Evolutionary conservation across 2,797 vertebrate genomes (phyloP).

Genomic region (Cossypha heuglini): DNA sequence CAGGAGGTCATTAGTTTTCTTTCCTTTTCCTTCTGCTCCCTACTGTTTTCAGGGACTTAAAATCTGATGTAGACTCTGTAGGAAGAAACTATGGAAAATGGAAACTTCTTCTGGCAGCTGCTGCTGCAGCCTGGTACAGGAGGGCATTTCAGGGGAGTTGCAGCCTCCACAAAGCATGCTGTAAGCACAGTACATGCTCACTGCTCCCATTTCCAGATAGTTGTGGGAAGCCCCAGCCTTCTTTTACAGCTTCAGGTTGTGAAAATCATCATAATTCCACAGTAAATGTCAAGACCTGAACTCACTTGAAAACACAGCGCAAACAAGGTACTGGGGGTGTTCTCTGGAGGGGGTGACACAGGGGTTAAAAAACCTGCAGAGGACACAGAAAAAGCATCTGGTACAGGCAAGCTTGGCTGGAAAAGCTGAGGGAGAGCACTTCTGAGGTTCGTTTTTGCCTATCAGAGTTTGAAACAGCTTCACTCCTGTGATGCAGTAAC

Average conservation of each 20-base stretch:
- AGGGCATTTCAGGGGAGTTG: background rate
- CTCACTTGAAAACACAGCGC: background rate
- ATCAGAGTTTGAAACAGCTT: background rate
- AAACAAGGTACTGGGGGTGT: fast-evolving
- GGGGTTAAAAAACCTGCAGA: background rate
- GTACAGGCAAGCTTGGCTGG: background rate
- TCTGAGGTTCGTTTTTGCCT: background rate
- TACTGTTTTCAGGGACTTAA: background rate
- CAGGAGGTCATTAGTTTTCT: background rate
- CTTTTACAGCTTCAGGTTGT: background rate
- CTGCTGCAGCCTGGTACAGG: background rate
- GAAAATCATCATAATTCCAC: background rate
- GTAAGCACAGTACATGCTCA: background rate
- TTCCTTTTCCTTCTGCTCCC: background rate
- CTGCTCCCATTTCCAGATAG: background rate
- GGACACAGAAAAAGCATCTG: background rate
- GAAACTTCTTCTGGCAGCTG: background rate
- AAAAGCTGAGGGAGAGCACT: background rate
- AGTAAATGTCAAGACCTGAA: background rate
- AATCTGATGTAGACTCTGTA: background rate
- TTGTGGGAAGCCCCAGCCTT: background rate
- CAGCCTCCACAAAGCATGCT: background rate
- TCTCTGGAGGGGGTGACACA: background rate
- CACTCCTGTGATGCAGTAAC: background rate
- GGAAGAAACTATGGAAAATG: background rate